Conservation (phyloP, 1,140 invertebrate species). For the Ceratina japonica region DNA sequence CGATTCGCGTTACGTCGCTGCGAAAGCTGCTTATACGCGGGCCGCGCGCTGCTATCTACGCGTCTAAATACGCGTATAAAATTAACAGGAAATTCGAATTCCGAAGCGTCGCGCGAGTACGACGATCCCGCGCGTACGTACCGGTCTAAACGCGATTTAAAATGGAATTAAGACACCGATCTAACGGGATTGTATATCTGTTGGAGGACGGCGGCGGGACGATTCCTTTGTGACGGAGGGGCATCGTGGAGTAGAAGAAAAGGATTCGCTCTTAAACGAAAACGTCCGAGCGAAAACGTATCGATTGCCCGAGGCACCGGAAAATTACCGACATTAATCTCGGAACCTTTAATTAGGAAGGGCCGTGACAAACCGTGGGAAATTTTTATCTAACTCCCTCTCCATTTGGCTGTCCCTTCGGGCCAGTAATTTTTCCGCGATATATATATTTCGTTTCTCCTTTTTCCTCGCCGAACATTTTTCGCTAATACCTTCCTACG, state of each 20-base stretch:
- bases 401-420: slow-evolving; percentile 24
- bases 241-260: neutral
- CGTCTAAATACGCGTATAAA: too few relatives aligned
- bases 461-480: slow-evolving; percentile 4
- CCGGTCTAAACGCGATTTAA: too few relatives aligned
- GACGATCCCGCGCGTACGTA: too few relatives aligned
- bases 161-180: too few relatives aligned
- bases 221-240: neutral
- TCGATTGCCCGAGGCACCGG: slow-evolving; percentile 40
- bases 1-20: slow-evolving; percentile 15
- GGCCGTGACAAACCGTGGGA: slow-evolving; percentile 62
- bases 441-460: slow-evolving; percentile 51
- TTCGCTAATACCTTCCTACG: neutral
- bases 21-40: too few relatives aligned
- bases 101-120: too few relatives aligned
- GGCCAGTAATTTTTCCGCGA: slow-evolving; percentile 61
- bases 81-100: too few relatives aligned
- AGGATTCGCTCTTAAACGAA: slow-evolving; percentile 21
- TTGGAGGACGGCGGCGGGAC: too few relatives aligned
- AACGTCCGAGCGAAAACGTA: slow-evolving; percentile 33
- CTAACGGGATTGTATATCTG: too few relatives aligned
- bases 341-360: slow-evolving; percentile 60
- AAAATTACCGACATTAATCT: slow-evolving; percentile 61
- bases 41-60: too few relatives aligned
- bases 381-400: slow-evolving; percentile 66